Conservation (phyloP, 2,113 vertebrate genomes). For the Phrynosoma blainvillii region DNA sequence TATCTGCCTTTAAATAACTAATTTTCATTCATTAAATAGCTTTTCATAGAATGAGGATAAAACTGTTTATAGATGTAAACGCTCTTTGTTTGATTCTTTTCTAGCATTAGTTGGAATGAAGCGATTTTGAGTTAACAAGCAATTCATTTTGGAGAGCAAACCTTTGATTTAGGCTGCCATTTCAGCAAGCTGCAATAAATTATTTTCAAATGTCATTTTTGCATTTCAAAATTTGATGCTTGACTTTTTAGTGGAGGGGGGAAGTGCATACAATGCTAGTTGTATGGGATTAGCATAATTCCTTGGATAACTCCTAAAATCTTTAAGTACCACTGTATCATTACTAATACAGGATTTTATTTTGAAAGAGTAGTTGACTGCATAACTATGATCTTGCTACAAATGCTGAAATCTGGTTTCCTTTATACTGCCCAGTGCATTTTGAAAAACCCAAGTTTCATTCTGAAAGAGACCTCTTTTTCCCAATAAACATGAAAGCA, state of each 20-base stretch:
- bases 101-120: neutral
- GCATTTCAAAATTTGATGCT: constrained; percentile 12
- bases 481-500: neutral
- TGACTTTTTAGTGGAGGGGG: neutral
- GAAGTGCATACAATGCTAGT: neutral
- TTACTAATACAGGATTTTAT: constrained; percentile 18
- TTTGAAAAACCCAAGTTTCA: neutral
- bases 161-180: neutral
- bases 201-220: constrained; percentile 36
- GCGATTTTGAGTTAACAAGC: constrained; percentile 21
- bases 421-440: neutral
- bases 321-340: constrained; percentile 7
- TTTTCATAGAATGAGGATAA: neutral
- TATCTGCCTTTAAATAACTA: constrained; percentile 12
- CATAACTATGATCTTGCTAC: neutral
- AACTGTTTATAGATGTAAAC: constrained; percentile 12
- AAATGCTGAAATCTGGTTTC: neutral
- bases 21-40: neutral
- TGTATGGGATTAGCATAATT: constrained; percentile 8
- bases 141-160: constrained; percentile 14
- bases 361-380: neutral
- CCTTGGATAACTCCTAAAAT: constrained; percentile 12
- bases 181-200: constrained; percentile 6
- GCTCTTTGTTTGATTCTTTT: neutral
- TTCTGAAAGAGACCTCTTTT: neutral